phyloP scores from a whole-genome alignment of 2,888 invertebrate species.

The Empis stercorea region DNA sequence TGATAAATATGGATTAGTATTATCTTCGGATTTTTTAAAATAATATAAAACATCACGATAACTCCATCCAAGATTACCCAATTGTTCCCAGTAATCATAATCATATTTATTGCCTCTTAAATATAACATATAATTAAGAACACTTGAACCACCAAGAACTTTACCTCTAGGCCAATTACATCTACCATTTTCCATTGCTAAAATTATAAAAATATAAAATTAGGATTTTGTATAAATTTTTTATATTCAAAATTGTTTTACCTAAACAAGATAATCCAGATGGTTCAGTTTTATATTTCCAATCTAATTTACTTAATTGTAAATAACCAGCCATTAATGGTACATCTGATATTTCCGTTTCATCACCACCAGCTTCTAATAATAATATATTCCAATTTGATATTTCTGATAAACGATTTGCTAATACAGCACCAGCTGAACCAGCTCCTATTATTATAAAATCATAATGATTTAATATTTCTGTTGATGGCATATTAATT shows the following conservation, averaged over 20 bases:
- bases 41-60: slow-evolving; percentile 66
- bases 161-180: slow-evolving; percentile 91
- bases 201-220: too few relatives aligned
- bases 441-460: slow-evolving; percentile 79
- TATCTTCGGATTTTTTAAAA: slow-evolving; percentile 86
- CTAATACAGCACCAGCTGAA: slow-evolving; percentile 79
- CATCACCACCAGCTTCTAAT: slow-evolving; percentile 79
- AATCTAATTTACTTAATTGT: slow-evolving; percentile 75
- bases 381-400: slow-evolving; percentile 68
- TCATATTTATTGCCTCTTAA: slow-evolving; percentile 78
- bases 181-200: slow-evolving; percentile 70
- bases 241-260: slow-evolving; percentile 27
- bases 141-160: slow-evolving; percentile 79
- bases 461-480: slow-evolving; percentile 55
- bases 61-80: slow-evolving; percentile 83
- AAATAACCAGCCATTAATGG: slow-evolving; percentile 77
- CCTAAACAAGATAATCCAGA: slow-evolving; percentile 70
- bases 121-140: slow-evolving; percentile 86
- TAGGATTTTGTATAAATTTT: too few relatives aligned
- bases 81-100: slow-evolving; percentile 78
- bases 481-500: slow-evolving; percentile 53
- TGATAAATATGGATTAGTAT: slow-evolving; percentile 69
- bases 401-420: slow-evolving; percentile 68
- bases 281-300: slow-evolving; percentile 88
- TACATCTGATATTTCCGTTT: slow-evolving; percentile 82